Conservation (phyloP, 2,113 vertebrate species). For the Bubo blakistoni region DNA sequence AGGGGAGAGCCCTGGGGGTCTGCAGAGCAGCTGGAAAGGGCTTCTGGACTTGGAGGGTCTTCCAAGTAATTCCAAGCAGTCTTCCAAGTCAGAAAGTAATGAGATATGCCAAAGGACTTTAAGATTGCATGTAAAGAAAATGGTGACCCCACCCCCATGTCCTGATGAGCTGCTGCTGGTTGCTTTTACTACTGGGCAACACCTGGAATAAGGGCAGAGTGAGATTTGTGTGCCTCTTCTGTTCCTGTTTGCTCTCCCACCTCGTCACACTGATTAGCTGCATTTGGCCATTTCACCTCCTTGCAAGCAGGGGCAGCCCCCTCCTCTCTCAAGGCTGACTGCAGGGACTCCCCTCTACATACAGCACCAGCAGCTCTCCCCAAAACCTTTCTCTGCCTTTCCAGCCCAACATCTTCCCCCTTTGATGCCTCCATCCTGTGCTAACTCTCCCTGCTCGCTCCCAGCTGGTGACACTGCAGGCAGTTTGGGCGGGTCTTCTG, state of each 20-base stretch:
- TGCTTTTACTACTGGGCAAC: neutral
- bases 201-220: neutral
- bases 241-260: neutral
- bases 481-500: neutral
- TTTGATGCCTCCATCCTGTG: neutral
- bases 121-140: neutral
- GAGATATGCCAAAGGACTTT: neutral
- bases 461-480: neutral
- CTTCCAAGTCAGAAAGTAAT: neutral
- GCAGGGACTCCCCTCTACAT: neutral
- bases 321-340: neutral
- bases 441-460: neutral
- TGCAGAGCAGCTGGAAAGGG: neutral
- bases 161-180: neutral
- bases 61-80: neutral
- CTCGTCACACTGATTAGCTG: rapidly evolving
- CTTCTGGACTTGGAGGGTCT: neutral
- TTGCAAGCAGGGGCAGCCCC: neutral
- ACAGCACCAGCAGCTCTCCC: neutral
- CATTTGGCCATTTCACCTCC: too few relatives aligned
- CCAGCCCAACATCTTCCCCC: neutral
- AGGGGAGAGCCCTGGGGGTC: neutral
- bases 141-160: neutral
- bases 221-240: neutral
- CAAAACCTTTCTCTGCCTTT: neutral